Percentiles rank a stretch among this genome's conserved stretches.
Evolutionary conservation across 2,113 vertebrate genomes (phyloP).

Genomic region (Lampris megalopsis): DNA sequence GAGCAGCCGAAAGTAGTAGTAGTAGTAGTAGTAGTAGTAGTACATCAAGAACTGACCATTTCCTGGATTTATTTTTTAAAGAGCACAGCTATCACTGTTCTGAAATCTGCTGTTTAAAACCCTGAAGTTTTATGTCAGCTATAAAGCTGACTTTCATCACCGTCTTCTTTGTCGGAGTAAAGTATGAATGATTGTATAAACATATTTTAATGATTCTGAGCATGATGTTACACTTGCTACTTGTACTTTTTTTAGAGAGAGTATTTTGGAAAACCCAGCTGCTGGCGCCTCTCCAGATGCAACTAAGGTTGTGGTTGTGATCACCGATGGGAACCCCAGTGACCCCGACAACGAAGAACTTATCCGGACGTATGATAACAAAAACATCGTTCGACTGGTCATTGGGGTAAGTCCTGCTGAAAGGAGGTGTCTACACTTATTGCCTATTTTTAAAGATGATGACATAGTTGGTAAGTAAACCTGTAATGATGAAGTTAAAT

Average conservation of each 20-base stretch:
- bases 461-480: no score
- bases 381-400: constrained; percentile 73
- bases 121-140: no score
- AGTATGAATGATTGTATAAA: background rate
- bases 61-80: no score
- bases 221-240: background rate
- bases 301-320: constrained; percentile 83
- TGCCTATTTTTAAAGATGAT: background rate
- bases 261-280: constrained; percentile 53
- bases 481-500: no score
- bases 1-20: no score
- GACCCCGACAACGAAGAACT: accelerated
- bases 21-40: no score
- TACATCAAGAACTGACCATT: no score
- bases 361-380: constrained; percentile 4
- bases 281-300: constrained; percentile 78
- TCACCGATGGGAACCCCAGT: constrained; percentile 84
- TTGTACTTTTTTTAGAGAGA: background rate
- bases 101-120: no score
- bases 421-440: background rate
- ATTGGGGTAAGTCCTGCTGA: constrained; percentile 75
- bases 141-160: no score
- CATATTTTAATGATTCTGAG: background rate
- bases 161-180: background rate
- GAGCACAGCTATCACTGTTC: no score